Evolutionary conservation across 2,113 vertebrate species (phyloP), one percentile per base, ranked within the genome.

Genomic region (Melanerpes formicivorus): DNA sequence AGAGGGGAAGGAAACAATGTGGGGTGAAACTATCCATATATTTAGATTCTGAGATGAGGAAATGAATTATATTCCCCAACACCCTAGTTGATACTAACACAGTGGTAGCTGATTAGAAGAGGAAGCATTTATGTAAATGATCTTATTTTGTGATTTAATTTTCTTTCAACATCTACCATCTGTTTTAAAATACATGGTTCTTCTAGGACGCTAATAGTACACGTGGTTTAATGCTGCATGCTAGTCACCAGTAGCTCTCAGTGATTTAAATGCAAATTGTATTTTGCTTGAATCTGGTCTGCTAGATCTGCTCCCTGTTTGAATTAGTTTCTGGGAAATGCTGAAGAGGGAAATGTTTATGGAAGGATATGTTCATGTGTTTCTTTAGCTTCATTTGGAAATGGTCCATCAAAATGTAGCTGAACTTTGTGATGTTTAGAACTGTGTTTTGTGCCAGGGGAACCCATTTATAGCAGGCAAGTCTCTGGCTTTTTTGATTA

Each of bases 41-140:
- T 83, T 91, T 86, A 64, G 59, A 65, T 86, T 93, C 64, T 73
- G 74, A 80, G 29, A 90, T 79, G 59, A 87, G 74, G 86, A 95
- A 95, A 81, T 79, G 29, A 86, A 72, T 79, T 1, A 37, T 88
- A 34, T 71, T 84, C 48, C 10, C 40, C 80, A 87, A 30, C 74
- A 72, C 46, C 63, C 70, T 76, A 46, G 80, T 6, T 84, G 88
- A 84, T 76, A 63, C 63, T 62, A 86, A 82, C 83, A 94, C 74
- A 94, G 96, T 90, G 67, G 86, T 90, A 84, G 90, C 86, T 96
- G 93, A 95, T 96, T 91, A 96, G 70, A 75, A 90, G 86, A 91
- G 96, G 93, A 96, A 96, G 55, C 84, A 66, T 81, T 96, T 94
- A 96, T 95, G 93, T 75, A 92, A 92, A 94, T 92, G 69, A 48